Evolutionary conservation across 2,888 invertebrate species (phyloP).

Genomic region (Agonopterix heracliana): DNA sequence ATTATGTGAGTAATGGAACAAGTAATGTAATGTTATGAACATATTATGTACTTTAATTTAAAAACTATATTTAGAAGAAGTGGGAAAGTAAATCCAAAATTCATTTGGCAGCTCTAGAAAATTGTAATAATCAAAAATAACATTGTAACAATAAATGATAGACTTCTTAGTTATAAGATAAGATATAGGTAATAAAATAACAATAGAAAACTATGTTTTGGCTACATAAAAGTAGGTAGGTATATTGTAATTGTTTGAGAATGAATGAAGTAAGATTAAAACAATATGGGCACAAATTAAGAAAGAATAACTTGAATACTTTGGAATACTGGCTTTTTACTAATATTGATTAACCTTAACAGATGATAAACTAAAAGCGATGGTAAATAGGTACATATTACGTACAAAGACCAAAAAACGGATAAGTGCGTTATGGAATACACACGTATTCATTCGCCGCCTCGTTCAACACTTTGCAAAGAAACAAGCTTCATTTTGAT

Average conservation of each 20-base stretch:
- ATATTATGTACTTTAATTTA: neutral
- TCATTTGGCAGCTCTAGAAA: too few species aligned
- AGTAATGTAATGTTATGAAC: too few species aligned
- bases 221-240: slow-evolving; percentile 2
- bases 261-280: slow-evolving; percentile 28
- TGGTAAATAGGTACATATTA: too few species aligned
- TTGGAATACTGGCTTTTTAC: neutral
- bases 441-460: too few species aligned
- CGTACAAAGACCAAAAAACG: too few species aligned
- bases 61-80: neutral
- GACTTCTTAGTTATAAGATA: slow-evolving; percentile 25
- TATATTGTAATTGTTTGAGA: neutral
- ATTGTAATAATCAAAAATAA: slow-evolving; percentile 12
- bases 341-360: too few species aligned
- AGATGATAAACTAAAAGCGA: too few species aligned
- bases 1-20: too few species aligned
- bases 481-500: too few species aligned
- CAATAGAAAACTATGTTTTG: slow-evolving; percentile 5
- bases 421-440: too few species aligned
- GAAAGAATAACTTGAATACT: neutral
- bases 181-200: slow-evolving; percentile 4
- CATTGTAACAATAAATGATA: slow-evolving; percentile 30
- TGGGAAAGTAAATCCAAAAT: too few species aligned
- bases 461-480: too few species aligned
- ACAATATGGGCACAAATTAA: slow-evolving; percentile 17